Evolutionary conservation across 2,888 invertebrate species (phyloP).

Genomic region (Athalia cordata): DNA sequence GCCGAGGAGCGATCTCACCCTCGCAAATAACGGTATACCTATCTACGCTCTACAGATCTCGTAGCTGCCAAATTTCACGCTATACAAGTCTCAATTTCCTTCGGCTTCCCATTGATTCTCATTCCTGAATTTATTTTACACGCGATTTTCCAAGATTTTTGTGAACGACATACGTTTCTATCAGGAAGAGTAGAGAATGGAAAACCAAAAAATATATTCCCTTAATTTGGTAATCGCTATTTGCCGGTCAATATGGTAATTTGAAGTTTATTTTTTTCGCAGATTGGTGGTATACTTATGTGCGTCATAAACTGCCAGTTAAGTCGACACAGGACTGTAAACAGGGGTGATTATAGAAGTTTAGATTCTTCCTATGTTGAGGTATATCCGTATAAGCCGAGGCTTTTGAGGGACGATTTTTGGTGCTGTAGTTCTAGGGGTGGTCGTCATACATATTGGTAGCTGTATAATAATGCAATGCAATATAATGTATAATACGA

Average conservation of each 20-base stretch:
- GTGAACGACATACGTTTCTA: not conserved
- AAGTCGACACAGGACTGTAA: not conserved
- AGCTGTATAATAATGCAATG: constrained; percentile 6
- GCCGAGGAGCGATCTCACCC: constrained; percentile 25
- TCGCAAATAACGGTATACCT: constrained; percentile 62
- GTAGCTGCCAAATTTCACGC: constrained; percentile 39
- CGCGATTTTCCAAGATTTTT: not conserved
- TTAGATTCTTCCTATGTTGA: not conserved
- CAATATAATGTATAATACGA: not conserved
- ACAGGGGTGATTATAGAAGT: constrained; percentile 13
- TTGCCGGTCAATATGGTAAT: no score
- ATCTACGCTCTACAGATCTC: constrained; percentile 28
- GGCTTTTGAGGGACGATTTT: constrained; percentile 5
- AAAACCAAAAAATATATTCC: no score
- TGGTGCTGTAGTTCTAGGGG: not conserved
- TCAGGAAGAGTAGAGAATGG: no score
- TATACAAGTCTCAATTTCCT: constrained; percentile 32
- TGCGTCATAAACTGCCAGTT: constrained; percentile 13
- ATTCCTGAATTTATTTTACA: constrained; percentile 12
- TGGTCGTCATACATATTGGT: not conserved
- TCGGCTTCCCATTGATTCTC: not conserved
- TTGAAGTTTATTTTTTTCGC: no score
- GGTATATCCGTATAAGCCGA: not conserved
- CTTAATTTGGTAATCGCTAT: no score
- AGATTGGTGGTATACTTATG: no score